These are phyloP conservation scores for Irena cyanogastra DNA, from an alignment of 2,113 vertebrate species.

Conservation along the genomic window DNA sequence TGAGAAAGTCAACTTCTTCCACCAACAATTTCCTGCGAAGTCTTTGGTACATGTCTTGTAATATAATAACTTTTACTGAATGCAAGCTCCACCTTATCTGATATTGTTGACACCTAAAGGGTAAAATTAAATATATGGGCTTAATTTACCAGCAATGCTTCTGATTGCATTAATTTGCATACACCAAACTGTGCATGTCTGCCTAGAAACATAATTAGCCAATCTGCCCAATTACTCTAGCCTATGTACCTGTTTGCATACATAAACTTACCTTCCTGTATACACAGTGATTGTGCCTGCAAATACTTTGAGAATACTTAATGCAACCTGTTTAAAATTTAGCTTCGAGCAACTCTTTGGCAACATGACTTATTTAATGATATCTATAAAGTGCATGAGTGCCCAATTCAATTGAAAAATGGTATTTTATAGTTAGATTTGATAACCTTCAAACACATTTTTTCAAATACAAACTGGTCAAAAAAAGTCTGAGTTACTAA, in stretches of 20 bases:
- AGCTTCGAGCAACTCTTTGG: neutral
- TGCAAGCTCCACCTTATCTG: neutral
- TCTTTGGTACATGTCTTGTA: neutral
- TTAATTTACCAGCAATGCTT: slow-evolving; percentile 7
- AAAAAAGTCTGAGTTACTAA: neutral
- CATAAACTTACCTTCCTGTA: slow-evolving; percentile 26
- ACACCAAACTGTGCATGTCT: neutral
- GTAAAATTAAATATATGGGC: neutral
- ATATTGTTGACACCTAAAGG: neutral
- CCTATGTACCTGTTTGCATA: slow-evolving; percentile 56
- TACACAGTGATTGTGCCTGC: slow-evolving; percentile 5
- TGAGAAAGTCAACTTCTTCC: neutral
- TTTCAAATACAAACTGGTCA: neutral
- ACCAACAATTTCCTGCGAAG: neutral
- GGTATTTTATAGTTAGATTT: neutral
- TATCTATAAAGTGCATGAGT: neutral
- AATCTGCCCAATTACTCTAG: slow-evolving; percentile 37
- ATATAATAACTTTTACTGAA: neutral
- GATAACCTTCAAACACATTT: neutral
- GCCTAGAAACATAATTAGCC: slow-evolving; percentile 30
- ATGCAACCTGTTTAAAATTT: neutral
- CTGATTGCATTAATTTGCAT: slow-evolving; percentile 38
- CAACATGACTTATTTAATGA: neutral
- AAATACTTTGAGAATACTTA: neutral
- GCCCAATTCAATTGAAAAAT: neutral